Conservation (phyloP, 2,113 vertebrate species). For the Mirounga angustirostris region DNA sequence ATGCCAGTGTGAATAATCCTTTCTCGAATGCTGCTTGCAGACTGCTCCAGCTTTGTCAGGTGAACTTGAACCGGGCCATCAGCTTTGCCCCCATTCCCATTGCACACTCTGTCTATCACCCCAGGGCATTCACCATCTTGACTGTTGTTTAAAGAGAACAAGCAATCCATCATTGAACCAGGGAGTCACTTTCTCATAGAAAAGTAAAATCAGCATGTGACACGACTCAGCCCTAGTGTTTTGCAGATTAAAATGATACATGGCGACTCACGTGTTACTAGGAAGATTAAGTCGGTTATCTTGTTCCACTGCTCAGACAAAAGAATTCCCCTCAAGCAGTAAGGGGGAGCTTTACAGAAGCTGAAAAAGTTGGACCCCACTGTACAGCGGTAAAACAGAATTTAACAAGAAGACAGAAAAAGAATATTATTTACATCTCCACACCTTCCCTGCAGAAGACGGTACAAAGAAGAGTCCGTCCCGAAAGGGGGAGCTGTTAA, state of each 20-base stretch:
- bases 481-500: not conserved
- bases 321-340: constrained; percentile 67
- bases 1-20: constrained; percentile 91
- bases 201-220: constrained; percentile 88
- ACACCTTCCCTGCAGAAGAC: not conserved
- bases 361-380: not conserved
- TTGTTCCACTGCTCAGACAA: constrained; percentile 86
- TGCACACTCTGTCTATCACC: constrained; percentile 88
- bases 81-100: constrained; percentile 84
- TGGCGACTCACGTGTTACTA: constrained; percentile 87
- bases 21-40: constrained; percentile 86
- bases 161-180: constrained; percentile 89
- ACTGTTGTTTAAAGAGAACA: constrained; percentile 87
- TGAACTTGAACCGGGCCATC: constrained; percentile 90
- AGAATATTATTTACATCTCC: not conserved
- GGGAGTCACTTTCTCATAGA: constrained; percentile 87
- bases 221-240: constrained; percentile 83
- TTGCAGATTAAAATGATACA: constrained; percentile 90
- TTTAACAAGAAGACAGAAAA: constrained; percentile 35
- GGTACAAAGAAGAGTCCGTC: not conserved
- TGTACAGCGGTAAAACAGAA: not conserved
- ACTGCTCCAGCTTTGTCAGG: constrained; percentile 90
- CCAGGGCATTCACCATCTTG: constrained; percentile 89
- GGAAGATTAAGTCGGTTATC: constrained; percentile 88
- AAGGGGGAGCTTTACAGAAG: constrained; percentile 78